Evolutionary conservation across 1,140 invertebrate genomes (phyloP).

Genomic region (Planococcus citri): DNA sequence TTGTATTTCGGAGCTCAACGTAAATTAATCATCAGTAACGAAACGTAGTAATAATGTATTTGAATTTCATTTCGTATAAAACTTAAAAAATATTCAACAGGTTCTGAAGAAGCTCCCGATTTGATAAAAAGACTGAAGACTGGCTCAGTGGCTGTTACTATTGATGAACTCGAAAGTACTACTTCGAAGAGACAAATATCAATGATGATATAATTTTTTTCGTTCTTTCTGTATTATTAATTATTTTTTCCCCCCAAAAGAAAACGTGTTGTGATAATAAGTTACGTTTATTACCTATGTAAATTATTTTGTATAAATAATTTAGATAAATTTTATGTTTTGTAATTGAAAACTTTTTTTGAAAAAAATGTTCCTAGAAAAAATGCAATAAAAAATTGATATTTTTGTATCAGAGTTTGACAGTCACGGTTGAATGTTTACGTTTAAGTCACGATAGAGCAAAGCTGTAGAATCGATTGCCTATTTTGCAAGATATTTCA

Average conservation of each 20-base stretch:
- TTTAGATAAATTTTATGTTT: not conserved
- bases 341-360: not conserved
- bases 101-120: not conserved
- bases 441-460: not conserved
- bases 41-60: no score
- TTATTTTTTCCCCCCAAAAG: no score
- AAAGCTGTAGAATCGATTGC: slow-evolving; percentile 26
- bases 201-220: not conserved
- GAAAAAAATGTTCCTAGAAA: not conserved
- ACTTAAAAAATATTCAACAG: not conserved
- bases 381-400: not conserved
- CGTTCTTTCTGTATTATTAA: no score
- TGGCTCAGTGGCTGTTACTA: not conserved
- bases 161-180: not conserved
- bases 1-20: not conserved
- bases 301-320: not conserved
- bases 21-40: not conserved
- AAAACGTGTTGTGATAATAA: no score
- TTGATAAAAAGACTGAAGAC: not conserved
- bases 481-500: slow-evolving; percentile 24
- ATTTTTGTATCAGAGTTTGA: no score
- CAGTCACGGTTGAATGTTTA: no score
- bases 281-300: no score
- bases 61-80: no score
- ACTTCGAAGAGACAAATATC: not conserved